These are phyloP conservation scores for Cataglyphis livida DNA, from an alignment of 2,888 invertebrate genomes.

Conservation along the genomic window DNA sequence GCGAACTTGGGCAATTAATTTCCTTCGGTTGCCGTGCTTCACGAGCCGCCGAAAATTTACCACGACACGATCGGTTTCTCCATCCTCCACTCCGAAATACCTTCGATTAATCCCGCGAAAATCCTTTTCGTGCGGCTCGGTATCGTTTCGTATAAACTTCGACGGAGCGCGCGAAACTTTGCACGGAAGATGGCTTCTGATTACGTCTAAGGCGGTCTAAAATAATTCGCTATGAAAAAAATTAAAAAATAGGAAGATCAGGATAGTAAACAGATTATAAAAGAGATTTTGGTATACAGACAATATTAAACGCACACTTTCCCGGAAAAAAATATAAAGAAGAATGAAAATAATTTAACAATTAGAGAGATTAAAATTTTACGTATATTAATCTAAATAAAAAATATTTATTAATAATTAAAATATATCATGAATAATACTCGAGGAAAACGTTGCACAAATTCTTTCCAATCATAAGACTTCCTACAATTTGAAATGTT, in stretches of 20 bases:
- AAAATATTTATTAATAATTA: not conserved
- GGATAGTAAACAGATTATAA: not conserved
- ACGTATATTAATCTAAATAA: not conserved
- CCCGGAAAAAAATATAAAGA: not conserved
- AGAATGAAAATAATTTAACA: not conserved
- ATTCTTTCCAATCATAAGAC: not conserved
- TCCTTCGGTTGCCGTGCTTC: conserved; percentile 57
- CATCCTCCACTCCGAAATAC: conserved; percentile 54
- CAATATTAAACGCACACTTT: not conserved
- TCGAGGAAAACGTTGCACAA: not conserved
- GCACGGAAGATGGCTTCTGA: conserved; percentile 32
- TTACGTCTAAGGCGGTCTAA: not conserved
- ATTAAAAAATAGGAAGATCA: not conserved
- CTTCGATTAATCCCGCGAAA: conserved; percentile 67
- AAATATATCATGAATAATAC: not conserved
- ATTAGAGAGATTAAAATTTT: not conserved
- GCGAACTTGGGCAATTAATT: conserved; percentile 66
- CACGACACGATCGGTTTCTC: conserved; percentile 42
- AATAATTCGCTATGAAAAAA: conserved; percentile 3
- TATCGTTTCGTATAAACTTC: conserved; percentile 50
- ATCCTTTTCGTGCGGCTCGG: conserved; percentile 34
- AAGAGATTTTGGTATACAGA: not conserved
- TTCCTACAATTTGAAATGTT: not conserved
- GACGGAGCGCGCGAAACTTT: conserved; percentile 51
- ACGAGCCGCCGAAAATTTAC: conserved; percentile 65